Base-by-base conservation (phyloP, 2,888 invertebrate genomes). In the Aphodius granarius region DNA sequence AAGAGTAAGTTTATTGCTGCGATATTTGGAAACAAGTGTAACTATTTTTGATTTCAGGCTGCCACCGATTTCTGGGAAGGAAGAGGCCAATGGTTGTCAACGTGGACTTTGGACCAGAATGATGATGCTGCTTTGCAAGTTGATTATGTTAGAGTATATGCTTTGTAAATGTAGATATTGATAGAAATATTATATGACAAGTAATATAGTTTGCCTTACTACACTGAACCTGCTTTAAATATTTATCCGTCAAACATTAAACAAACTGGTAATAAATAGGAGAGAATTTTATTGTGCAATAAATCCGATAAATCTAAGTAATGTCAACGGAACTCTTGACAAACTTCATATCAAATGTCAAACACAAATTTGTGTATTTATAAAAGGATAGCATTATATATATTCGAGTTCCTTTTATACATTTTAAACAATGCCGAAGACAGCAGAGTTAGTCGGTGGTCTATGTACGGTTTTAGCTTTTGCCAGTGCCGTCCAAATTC, bases 101-200 rank as follows among this genome's bases (percentile, higher is more conserved):
- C 90, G 0, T 91, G 91, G 91, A 88, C 88, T 79, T 82, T 89
- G 22, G 73, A 81, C 63, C 70, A 75, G 62, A 83, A 88, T 78
- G 89, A 89, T 78, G 89, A 90, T 78, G 89, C 91, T 0, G 90
- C 91, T 0, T 83, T 93, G 63, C 90, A 91, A 83, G 89, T 93
- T 15, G 92, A 93, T 85, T 92, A 91, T 81, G 89, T 93, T 76
- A 88, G 89, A 77, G 89, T 93, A 19, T 92, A 91, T 90, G 91
- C 91, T 65, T 83, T 91, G 76, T 91, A 89, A 90, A 85, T 87
- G 88, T 87, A 64, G 87, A 79, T 5, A 0, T 88, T 88, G 22
- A 83, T 84, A 0, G 85, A 83, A 89, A 43, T 13, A 13, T 9
- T 23, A 3, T 21, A 16, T 5, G 20, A 3, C 15, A n/a, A n/a